Percentiles rank a stretch among this genome's conserved stretches.
phyloP scores from a whole-genome alignment of 2,888 invertebrate genomes.

The Argyresthia albistria region DNA sequence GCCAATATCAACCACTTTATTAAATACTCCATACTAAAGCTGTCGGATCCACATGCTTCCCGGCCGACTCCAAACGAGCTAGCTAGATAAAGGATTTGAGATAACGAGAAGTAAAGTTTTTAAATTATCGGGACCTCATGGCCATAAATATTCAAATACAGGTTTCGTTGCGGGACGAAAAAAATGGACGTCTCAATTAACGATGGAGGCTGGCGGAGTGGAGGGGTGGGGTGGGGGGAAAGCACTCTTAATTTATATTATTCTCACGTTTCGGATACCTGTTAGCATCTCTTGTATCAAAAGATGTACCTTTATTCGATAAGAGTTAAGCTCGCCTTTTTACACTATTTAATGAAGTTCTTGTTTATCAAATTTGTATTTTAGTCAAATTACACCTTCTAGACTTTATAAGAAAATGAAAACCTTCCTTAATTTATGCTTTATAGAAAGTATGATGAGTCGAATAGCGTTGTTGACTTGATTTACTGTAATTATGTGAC shows the following conservation, averaged over 20 bases:
- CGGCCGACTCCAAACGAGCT: slow-evolving; percentile 19
- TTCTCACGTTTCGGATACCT: slow-evolving; percentile 68
- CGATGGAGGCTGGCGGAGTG: slow-evolving; percentile 25
- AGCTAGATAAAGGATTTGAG: slow-evolving; percentile 47
- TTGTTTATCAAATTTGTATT: too few species aligned
- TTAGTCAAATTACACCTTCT: too few species aligned
- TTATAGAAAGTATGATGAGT: too few species aligned
- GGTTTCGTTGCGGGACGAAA: slow-evolving; percentile 12
- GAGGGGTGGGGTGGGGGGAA: slow-evolving; percentile 11
- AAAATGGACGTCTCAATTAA: slow-evolving; percentile 72
- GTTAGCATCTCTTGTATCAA: slow-evolving; percentile 29
- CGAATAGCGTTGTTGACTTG: too few species aligned
- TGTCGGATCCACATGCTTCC: slow-evolving; percentile 26
- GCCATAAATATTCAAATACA: slow-evolving; percentile 56
- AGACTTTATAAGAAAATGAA: too few species aligned
- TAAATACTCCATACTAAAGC: slow-evolving; percentile 6
- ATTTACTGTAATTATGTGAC: too few species aligned
- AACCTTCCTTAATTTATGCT: too few species aligned
- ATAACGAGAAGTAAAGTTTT: slow-evolving; percentile 53
- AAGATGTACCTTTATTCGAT: background rate
- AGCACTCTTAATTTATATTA: slow-evolving; percentile 56
- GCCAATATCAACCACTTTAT: background rate
- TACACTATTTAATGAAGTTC: too few species aligned
- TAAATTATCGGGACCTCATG: slow-evolving; percentile 56
- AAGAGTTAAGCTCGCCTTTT: too few species aligned